phyloP scores from a whole-genome alignment of 2,113 vertebrate genomes.

The Silurus asotus region DNA sequence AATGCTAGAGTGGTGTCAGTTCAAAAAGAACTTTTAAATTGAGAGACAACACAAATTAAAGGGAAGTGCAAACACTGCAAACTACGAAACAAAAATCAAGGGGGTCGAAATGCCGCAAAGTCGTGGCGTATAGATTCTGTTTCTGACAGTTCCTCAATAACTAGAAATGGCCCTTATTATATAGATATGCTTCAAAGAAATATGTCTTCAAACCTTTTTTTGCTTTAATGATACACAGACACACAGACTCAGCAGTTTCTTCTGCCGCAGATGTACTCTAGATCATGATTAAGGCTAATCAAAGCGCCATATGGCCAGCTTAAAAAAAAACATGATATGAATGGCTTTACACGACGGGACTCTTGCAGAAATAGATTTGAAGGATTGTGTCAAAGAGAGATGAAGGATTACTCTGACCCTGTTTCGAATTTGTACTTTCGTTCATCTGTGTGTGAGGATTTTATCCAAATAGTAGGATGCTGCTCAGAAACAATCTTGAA shows the following conservation, averaged over 20 bases:
- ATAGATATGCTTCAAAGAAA: not conserved
- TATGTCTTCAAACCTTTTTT: not conserved
- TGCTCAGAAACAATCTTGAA: not conserved
- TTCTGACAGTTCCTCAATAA: not conserved
- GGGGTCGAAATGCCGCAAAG: not conserved
- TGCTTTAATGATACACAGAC: not conserved
- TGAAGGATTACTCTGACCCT: not conserved
- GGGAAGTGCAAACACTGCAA: constrained; percentile 3
- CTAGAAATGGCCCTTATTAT: not conserved
- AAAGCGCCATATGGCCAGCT: constrained; percentile 28
- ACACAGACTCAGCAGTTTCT: constrained; percentile 1
- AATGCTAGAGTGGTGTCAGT: not conserved
- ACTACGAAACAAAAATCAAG: not conserved
- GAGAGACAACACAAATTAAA: not conserved
- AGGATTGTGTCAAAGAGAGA: not conserved
- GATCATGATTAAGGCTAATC: constrained; percentile 22
- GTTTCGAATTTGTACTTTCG: not conserved
- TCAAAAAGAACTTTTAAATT: not conserved
- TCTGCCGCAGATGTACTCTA: not conserved
- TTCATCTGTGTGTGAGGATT: not conserved
- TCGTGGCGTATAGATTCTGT: not conserved
- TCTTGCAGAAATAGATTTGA: not conserved
- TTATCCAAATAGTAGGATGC: not conserved
- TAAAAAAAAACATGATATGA: constrained; percentile 10
- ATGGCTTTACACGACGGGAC: not conserved